Base-by-base conservation (phyloP, 2,888 invertebrate species). In the Pyrrhia umbra region DNA sequence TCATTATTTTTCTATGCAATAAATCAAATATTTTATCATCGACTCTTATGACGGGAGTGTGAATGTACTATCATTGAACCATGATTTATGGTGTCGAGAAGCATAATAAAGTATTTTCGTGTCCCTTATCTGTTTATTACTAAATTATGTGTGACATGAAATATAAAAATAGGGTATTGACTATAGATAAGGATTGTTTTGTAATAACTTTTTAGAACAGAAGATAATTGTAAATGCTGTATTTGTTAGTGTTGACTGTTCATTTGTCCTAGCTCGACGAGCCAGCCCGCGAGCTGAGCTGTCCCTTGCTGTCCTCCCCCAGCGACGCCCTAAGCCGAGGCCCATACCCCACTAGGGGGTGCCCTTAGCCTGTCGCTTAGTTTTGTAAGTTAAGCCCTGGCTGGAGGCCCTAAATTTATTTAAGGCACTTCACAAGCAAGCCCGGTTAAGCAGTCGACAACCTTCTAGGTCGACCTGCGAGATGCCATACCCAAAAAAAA, bases 11-110 rank as follows among this genome's bases (percentile, higher is more conserved):
- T 62, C 45, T 65, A 65, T 58, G 55, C 43, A 63, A 78, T 72
- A 67, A 65, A 75, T 75, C 75, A 68, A 39, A 72, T 60, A 46
- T 45, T 58, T 77, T 78, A 78, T 78, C 78, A 58, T 46, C 50
- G 52, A 42, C 58, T 52, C 59, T 60, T 43, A 43, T 58, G 62
- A 72, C 75, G 42, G 5, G 59, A 75, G 64, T 75, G 75, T 77
- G 78, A 77, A 75, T 66, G 50, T 56, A 55, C 63, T 77, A 78
- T 77, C 73, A 69, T 62, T 47, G 46, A 47, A 37, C 56, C 58
- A 42, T 76, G 79, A 79, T 70, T 79, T 69, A 79, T 76, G 56
- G 62, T 20, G 65, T 51, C 20, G 45, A 49, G 55, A n/a, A 55
- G 62, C 37, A 73, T 67, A 69, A 70, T 74, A 73, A 63, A 67